A percentile compares a stretch with the other conserved stretches of the same genome.
Evolutionary conservation across 1,140 invertebrate genomes (phyloP).

Genomic region (Lepidurus couesii): DNA sequence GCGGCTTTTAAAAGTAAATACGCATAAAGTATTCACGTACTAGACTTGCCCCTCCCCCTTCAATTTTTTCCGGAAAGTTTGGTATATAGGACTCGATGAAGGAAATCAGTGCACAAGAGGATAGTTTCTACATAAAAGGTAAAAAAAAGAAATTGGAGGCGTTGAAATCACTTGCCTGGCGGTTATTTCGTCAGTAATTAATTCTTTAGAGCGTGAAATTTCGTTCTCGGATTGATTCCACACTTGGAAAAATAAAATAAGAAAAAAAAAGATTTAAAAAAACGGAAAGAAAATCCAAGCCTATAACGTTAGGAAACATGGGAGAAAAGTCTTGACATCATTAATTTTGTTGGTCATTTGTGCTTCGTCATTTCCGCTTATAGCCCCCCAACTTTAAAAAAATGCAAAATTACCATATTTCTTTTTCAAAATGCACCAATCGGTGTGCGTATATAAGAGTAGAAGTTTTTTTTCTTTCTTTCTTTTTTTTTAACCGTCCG

Average conservation of each 20-base stretch:
- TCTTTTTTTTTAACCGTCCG: neutral
- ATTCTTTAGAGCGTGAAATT: neutral
- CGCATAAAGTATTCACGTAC: neutral
- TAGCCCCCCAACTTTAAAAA: neutral
- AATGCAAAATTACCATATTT: neutral
- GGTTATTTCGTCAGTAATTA: constrained; percentile 2
- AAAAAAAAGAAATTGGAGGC: neutral
- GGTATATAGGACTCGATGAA: neutral
- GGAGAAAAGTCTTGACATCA: constrained; percentile 15
- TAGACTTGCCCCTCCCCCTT: neutral
- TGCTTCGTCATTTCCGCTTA: constrained; percentile 19
- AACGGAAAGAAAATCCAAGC: neutral
- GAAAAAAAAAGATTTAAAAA: neutral
- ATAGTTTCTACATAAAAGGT: neutral
- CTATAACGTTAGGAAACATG: neutral
- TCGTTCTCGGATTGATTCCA: constrained; percentile 11
- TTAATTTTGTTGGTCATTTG: constrained; percentile 22
- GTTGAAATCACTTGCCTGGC: neutral
- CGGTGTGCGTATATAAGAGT: neutral
- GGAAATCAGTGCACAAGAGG: neutral
- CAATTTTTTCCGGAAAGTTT: too few relatives aligned
- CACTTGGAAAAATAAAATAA: neutral
- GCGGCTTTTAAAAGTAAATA: constrained; percentile 1
- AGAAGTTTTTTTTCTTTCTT: neutral
- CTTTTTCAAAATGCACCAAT: constrained; percentile 11